Base-by-base conservation (phyloP, 2,797 vertebrate genomes). In the Dallia pectoralis region DNA sequence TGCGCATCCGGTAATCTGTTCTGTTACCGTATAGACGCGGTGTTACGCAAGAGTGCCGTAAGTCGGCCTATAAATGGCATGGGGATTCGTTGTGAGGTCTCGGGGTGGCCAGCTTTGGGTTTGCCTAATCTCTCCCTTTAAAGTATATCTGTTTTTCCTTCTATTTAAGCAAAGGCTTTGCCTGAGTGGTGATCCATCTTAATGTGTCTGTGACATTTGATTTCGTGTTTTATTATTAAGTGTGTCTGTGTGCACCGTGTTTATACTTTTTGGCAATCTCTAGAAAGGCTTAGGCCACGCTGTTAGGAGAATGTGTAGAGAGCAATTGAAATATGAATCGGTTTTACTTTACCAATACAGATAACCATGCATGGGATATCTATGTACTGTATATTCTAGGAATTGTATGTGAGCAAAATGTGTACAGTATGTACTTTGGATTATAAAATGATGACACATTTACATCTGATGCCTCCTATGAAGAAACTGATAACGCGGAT, bases 321-420 rank as follows among this genome's bases (percentile, higher is more conserved):
- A 11, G 11, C 53, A 59, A 59, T 59, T 12, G 1, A 59, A 59
- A 59, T 59, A 27, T 14, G 18, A 59, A 59, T 59, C 22, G 1
- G 22, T 59, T 25, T 22, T 56, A 56, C 2, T 22, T 59, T 3
- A 25, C 53, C 22, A 22, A 14, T 25, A 59, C 22, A 25, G 11
- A 25, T 59, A 25, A 14, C n/a, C 53, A 59, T 25, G 4, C 53
- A 4, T 59, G 53, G 22, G 6, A 53, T 53, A 9, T 53, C 51
- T n/a, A 22, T 22, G n/a, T 53, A 53, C n/a, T 22, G n/a, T 22
- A 53, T 53, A 66, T 70, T 71, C 73, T 62, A 11, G 68, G 76
- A 71, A 77, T 78, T 51, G 87, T 89, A 87, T 74, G 51, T 84
- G 88, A 87, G 76, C 75, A 61, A 77, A 75, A 47, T 71, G 73